Evolutionary conservation across 2,113 vertebrate species (phyloP).

Genomic region (Trichomycterus rosablanca): DNA sequence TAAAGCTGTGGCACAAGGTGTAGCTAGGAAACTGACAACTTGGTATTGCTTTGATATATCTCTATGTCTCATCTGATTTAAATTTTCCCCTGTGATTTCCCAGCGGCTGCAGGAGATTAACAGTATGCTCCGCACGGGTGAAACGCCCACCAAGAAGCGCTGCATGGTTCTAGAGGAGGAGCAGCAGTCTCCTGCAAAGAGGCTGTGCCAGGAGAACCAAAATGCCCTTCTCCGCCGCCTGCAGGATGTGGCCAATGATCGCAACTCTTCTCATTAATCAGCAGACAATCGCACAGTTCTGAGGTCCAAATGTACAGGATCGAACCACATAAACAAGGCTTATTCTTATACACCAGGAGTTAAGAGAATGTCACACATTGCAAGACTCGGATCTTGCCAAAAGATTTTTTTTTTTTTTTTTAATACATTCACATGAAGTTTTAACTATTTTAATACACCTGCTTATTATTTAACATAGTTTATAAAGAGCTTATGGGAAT

Average conservation of each 20-base stretch:
- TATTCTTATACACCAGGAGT: not conserved
- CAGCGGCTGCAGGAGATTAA: slow-evolving; percentile 91
- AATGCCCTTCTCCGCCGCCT: slow-evolving; percentile 79
- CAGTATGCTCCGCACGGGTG: slow-evolving; percentile 89
- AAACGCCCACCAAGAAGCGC: slow-evolving; percentile 87
- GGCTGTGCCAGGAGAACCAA: slow-evolving; percentile 85
- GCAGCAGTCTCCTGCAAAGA: slow-evolving; percentile 80
- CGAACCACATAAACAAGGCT: not conserved
- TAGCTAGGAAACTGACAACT: too few species aligned
- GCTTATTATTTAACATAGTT: not conserved
- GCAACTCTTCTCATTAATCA: slow-evolving; percentile 82
- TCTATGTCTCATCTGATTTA: too few species aligned
- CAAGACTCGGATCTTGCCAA: not conserved
- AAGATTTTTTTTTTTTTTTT: not conserved
- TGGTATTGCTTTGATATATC: too few species aligned
- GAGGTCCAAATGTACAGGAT: not conserved
- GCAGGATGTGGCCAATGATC: slow-evolving; percentile 88
- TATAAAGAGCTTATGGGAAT: not conserved
- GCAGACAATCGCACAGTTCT: not conserved
- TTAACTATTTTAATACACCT: not conserved
- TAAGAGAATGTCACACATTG: too few species aligned
- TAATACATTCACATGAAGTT: not conserved
- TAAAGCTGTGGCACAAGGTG: too few species aligned
- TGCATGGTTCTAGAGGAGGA: slow-evolving; percentile 80
- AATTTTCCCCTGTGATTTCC: not conserved